Percentiles rank a stretch among this genome's conserved stretches.
These are phyloP conservation scores for Himalopsyche kuldschensis DNA, from an alignment of 2,888 invertebrate species.

Conservation along the genomic window DNA sequence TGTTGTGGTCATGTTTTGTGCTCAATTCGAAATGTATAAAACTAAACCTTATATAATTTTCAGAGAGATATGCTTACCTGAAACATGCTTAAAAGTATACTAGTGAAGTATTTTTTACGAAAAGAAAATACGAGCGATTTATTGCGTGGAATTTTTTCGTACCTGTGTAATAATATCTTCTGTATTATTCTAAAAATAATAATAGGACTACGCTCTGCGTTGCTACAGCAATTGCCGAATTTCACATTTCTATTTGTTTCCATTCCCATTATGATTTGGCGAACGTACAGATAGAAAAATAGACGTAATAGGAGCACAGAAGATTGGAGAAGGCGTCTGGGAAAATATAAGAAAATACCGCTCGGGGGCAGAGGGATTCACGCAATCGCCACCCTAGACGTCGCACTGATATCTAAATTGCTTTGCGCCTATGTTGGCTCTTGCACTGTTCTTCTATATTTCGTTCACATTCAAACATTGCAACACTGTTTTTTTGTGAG, in stretches of 20 bases:
- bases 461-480: not conserved
- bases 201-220: not conserved
- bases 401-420: constrained; percentile 36
- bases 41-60: no score
- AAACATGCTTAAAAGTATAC: no score
- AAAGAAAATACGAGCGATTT: not conserved
- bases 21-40: no score
- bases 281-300: constrained; percentile 17
- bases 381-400: constrained; percentile 15
- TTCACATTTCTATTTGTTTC: constrained; percentile 22
- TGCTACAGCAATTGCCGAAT: constrained; percentile 5
- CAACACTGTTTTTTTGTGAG: not conserved
- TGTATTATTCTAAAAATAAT: not conserved
- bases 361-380: constrained; percentile 10
- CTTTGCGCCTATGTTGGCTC: constrained; percentile 8
- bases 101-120: no score
- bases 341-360: constrained; percentile 30
- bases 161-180: not conserved
- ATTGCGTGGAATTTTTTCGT: not conserved
- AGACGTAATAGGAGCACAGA: constrained; percentile 12
- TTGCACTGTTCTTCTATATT: not conserved
- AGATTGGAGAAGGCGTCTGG: constrained; percentile 30
- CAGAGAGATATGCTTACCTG: no score
- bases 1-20: no score
- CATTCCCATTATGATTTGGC: constrained; percentile 20